Conservation (phyloP, 1,140 invertebrate species). For the Lasioglossum albipes region DNA sequence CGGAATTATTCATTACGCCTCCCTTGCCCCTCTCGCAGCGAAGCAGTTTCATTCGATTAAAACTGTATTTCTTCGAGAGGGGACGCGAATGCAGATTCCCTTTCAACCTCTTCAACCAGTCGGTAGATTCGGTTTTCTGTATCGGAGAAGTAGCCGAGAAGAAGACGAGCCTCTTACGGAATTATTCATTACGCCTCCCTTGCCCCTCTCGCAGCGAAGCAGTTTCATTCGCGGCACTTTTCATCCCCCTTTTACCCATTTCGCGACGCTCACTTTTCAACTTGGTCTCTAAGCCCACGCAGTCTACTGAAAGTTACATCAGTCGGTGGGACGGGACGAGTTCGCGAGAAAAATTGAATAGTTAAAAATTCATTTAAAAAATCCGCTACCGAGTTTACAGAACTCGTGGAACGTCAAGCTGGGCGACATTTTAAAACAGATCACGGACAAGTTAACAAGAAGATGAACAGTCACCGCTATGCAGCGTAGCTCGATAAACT, state of each 20-base stretch:
- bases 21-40: neutral
- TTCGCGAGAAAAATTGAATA: constrained; percentile 58
- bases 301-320: constrained; percentile 62
- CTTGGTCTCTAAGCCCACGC: constrained; percentile 48
- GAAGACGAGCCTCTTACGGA: constrained; percentile 73
- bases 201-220: neutral
- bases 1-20: constrained; percentile 76
- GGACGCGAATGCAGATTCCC: constrained; percentile 41
- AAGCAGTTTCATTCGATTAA: constrained; percentile 24
- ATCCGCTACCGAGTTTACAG: neutral
- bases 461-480: neutral
- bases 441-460: neutral
- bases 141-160: constrained; percentile 37
- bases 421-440: neutral
- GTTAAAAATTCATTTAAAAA: constrained; percentile 65
- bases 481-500: too few species aligned
- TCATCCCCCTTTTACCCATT: constrained; percentile 60
- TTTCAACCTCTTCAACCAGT: constrained; percentile 34
- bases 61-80: constrained; percentile 9
- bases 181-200: constrained; percentile 75
- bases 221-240: constrained; percentile 45
- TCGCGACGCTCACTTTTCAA: constrained; percentile 67
- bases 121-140: constrained; percentile 55
- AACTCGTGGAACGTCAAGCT: neutral
- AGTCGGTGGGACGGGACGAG: constrained; percentile 29